Evolutionary conservation across 2,888 invertebrate genomes (phyloP).

Genomic region (Folsomia candida): DNA sequence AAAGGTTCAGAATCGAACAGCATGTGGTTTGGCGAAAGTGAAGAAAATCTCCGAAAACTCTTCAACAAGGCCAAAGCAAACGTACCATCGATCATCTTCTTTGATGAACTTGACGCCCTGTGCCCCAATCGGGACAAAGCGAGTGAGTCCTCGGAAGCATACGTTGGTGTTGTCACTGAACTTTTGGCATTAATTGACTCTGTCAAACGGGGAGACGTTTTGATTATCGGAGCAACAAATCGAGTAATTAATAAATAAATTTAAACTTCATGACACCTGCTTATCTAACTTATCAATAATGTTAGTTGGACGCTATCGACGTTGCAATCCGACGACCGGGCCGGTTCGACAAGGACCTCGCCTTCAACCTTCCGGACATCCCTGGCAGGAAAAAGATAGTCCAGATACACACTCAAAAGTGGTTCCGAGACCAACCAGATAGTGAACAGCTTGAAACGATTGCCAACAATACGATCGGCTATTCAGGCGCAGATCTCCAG

Average conservation of each 20-base stretch:
- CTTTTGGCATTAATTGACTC: conserved; percentile 88
- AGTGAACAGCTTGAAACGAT: neutral
- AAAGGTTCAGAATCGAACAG: conserved; percentile 75
- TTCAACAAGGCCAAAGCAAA: conserved; percentile 73
- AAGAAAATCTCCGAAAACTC: conserved; percentile 76
- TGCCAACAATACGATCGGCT: neutral
- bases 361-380: conserved; percentile 75
- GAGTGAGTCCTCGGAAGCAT: conserved; percentile 52
- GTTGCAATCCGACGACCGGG: conserved; percentile 85
- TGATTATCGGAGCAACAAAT: conserved; percentile 63
- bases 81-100: conserved; percentile 88
- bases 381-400: conserved; percentile 71
- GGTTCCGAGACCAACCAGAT: conserved; percentile 55
- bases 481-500: neutral
- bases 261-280: neutral
- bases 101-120: conserved; percentile 87
- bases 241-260: conserved; percentile 53
- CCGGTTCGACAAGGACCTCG: conserved; percentile 82
- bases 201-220: conserved; percentile 76
- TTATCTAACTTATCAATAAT: neutral
- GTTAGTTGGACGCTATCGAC: conserved; percentile 79
- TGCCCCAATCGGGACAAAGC: conserved; percentile 61
- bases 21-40: conserved; percentile 93
- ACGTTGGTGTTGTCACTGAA: conserved; percentile 82
- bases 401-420: conserved; percentile 71